Base-by-base conservation (phyloP, 2,113 vertebrate genomes). In the Chamaea fasciata region DNA sequence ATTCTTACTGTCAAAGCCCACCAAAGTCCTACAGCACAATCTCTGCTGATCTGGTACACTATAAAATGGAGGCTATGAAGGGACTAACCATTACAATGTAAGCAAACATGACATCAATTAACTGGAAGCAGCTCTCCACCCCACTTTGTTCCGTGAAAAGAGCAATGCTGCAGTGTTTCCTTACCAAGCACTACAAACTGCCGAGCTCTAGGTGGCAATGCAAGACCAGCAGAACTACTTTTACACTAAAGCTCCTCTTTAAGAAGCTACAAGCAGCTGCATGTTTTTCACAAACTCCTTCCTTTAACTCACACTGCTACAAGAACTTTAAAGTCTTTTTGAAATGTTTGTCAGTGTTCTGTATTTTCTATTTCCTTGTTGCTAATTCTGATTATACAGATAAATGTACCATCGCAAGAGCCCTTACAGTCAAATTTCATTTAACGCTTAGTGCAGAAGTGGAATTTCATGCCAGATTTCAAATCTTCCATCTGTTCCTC, bases 371-470 rank as follows among this genome's bases (percentile, higher is more conserved):
- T 95, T 92, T 95, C 62, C 90, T 94, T 88, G 69, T 83, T 97
- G 88, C 96, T 95, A 96, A 96, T 96, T 97, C 91, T 88, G 95
- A 94, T 95, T 91, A 96, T 91, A 95, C 53, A 71, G 93, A 97
- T 49, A 94, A 92, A 95, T 69, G 55, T 84, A 56, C 53, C 59
- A 77, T 27, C 7, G 67, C 77, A 89, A 89, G 94, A 93, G 90
- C 94, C 59, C 91, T 96, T 78, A 77, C 68, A 87, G 88, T 94
- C 30, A 95, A 87, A 93, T 90, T 90, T 84, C 59, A 83, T 86
- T 93, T 94, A 83, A 63, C 2, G 30, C 33, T 94, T 49, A 65
- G 75, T 90, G 95, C 30, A 96, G 75, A 94, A 96, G 67, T 90
- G 85, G 96, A 63, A 96, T 76, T 92, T 96, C 63, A 95, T 93